phyloP scores from a whole-genome alignment of 2,113 vertebrate species.

The Seriola dumerili region DNA sequence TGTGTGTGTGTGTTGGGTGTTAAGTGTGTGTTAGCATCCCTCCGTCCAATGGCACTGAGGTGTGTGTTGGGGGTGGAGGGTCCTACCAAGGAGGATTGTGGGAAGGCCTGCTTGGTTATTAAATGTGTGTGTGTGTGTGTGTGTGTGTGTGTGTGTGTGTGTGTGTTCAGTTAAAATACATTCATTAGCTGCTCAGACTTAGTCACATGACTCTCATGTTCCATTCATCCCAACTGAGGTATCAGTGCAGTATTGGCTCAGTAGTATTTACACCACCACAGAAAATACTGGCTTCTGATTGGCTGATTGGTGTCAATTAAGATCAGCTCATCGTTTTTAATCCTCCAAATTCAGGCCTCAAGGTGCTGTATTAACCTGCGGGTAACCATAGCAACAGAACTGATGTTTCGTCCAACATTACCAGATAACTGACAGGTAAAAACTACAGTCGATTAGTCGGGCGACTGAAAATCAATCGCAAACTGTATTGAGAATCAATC shows the following conservation, averaged over 20 bases:
- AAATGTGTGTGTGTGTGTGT: conserved; percentile 41
- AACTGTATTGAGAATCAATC: not conserved
- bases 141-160: conserved; percentile 45
- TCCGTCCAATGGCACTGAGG: conserved; percentile 24
- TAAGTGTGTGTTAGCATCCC: conserved; percentile 36
- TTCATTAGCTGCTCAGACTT: not conserved
- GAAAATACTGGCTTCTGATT: conserved; percentile 26
- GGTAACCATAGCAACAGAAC: conserved; percentile 33
- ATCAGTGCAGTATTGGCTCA: too few species aligned
- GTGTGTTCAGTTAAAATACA: conserved; percentile 16
- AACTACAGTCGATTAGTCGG: not conserved
- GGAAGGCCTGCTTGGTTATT: conserved; percentile 55
- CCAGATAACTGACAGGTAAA: not conserved
- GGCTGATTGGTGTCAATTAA: conserved; percentile 13
- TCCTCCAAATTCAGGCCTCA: not conserved
- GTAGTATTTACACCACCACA: not conserved
- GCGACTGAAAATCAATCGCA: too few species aligned
- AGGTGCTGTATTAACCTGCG: conserved; percentile 1
- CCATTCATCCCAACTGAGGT: conserved; percentile 5
- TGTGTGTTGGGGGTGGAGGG: conserved; percentile 44
- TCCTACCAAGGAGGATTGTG: conserved; percentile 69
- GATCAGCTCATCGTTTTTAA: not conserved
- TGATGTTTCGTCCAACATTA: not conserved
- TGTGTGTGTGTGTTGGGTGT: conserved; percentile 19
- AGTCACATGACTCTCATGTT: conserved; percentile 26